Evolutionary conservation across 2,113 vertebrate genomes (phyloP).

Genomic region (Callionymus lyra): DNA sequence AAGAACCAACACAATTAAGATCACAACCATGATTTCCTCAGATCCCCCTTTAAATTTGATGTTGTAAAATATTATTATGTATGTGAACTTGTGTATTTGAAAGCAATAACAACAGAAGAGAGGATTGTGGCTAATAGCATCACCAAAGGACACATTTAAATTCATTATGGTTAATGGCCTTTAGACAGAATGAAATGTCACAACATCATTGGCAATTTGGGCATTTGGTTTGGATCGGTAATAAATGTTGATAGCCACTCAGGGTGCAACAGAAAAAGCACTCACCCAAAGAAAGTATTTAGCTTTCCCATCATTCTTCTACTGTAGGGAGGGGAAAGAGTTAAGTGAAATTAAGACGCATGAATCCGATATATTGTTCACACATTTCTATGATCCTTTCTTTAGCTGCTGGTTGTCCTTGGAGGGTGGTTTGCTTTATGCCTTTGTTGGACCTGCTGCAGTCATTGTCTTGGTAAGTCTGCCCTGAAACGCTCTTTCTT

Average conservation of each 20-base stretch:
- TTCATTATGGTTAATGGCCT: slow-evolving; percentile 30
- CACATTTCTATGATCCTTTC: slow-evolving; percentile 1
- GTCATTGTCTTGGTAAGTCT: slow-evolving; percentile 88
- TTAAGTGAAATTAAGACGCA: slow-evolving; percentile 19
- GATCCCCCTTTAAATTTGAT: too few species aligned
- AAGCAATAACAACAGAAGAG: slow-evolving; percentile 13
- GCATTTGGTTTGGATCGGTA: slow-evolving; percentile 26
- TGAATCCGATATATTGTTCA: slow-evolving; percentile 6
- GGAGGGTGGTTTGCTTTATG: slow-evolving; percentile 87
- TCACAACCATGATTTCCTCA: too few species aligned
- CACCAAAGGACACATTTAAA: slow-evolving; percentile 41
- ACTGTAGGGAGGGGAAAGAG: too few species aligned
- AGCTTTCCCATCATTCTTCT: too few species aligned
- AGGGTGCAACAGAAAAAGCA: not conserved
- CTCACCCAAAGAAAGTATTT: too few species aligned
- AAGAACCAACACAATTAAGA: too few species aligned
- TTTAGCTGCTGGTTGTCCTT: slow-evolving; percentile 88
- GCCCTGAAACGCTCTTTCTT: not conserved
- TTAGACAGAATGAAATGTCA: slow-evolving; percentile 22
- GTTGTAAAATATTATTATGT: slow-evolving; percentile 15
- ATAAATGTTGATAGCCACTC: slow-evolving; percentile 15
- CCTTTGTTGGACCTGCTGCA: slow-evolving; percentile 88
- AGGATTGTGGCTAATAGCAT: slow-evolving; percentile 23
- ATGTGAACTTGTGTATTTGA: not conserved
- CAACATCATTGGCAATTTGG: slow-evolving; percentile 9